Conservation (phyloP, 2,113 vertebrate genomes). For the Otocyon megalotis region DNA sequence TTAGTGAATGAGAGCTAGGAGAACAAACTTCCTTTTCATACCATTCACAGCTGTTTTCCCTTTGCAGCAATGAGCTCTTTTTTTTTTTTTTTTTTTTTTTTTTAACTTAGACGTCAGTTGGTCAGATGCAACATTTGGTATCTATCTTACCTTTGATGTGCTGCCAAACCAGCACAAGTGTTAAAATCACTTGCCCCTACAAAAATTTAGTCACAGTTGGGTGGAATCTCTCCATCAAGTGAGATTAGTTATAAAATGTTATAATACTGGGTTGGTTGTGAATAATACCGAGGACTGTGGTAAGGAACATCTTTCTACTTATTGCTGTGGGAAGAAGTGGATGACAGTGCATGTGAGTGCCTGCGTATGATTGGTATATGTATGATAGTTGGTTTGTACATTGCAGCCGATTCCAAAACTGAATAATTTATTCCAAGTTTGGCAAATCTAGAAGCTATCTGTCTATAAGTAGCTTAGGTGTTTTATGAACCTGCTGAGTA, state of each 20-base stretch:
- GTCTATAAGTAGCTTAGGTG: conserved; percentile 28
- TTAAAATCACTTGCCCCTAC: conserved; percentile 53
- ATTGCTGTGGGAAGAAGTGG: not conserved
- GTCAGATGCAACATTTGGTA: conserved; percentile 30
- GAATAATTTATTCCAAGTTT: conserved; percentile 35
- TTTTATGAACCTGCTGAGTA: conserved; percentile 39
- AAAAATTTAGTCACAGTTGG: not conserved
- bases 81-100: not conserved
- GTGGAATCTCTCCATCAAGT: not conserved
- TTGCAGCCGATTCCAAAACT: not conserved
- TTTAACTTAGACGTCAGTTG: conserved; percentile 28
- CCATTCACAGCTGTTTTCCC: not conserved
- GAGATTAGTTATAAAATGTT: not conserved
- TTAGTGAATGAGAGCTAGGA: not conserved
- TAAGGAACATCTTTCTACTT: conserved; percentile 62
- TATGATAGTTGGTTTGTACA: conserved; percentile 23
- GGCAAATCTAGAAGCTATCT: conserved; percentile 27
- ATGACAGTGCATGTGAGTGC: not conserved
- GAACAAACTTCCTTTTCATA: conserved; percentile 25
- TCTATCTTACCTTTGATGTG: conserved; percentile 44
- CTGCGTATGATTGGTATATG: not conserved
- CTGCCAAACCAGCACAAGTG: conserved; percentile 57
- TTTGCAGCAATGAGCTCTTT: not conserved
- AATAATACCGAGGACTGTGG: conserved; percentile 45
- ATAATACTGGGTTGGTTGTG: not conserved